These are phyloP conservation scores for Siphamia tubifer DNA, from an alignment of 2,113 vertebrate species.

Conservation along the genomic window DNA sequence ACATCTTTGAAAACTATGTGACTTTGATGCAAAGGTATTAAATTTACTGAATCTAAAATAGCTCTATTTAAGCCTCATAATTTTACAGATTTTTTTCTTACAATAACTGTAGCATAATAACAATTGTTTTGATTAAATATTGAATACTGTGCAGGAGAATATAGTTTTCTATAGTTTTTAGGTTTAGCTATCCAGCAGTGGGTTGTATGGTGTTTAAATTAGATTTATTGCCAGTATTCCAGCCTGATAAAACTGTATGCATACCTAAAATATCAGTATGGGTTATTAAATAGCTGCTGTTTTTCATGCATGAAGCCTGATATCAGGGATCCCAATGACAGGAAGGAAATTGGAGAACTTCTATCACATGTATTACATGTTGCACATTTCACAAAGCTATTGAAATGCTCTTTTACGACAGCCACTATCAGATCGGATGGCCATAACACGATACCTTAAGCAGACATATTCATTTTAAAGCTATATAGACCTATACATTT, in stretches of 20 bases:
- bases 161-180: no score
- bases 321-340: constrained; percentile 37
- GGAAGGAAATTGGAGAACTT: constrained; percentile 42
- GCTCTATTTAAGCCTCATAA: no score
- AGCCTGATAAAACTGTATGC: neutral
- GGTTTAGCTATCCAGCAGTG: neutral
- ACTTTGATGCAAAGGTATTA: no score
- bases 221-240: neutral
- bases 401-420: constrained; percentile 51
- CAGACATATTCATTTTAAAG: constrained; percentile 38
- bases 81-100: no score
- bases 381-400: constrained; percentile 16
- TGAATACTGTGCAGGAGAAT: no score
- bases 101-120: no score
- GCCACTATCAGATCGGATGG: constrained; percentile 37
- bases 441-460: constrained; percentile 31
- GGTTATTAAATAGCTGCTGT: constrained; percentile 12
- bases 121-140: no score
- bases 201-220: neutral
- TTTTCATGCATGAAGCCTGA: constrained; percentile 21
- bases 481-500: constrained; percentile 36
- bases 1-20: no score
- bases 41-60: no score
- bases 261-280: neutral
- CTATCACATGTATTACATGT: constrained; percentile 9